A percentile compares a stretch with the other conserved stretches of the same genome.
phyloP scores from a whole-genome alignment of 2,113 vertebrate genomes.

The Archocentrus centrarchus region DNA sequence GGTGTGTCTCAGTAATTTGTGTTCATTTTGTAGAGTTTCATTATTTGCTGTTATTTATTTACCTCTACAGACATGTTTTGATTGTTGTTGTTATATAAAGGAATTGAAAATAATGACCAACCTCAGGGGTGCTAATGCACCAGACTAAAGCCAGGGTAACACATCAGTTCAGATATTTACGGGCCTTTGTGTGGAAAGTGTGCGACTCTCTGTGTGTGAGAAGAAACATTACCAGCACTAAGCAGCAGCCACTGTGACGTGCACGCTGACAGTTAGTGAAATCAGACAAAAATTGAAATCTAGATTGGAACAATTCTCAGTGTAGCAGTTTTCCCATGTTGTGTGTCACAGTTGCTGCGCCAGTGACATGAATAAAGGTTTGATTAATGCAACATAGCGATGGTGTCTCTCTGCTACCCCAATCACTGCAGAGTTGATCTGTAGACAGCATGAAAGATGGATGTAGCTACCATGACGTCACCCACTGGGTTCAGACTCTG shows the following conservation, averaged over 20 bases:
- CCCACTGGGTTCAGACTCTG: neutral
- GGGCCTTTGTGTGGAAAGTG: too few relatives aligned
- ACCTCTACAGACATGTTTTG: neutral
- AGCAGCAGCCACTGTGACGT: too few relatives aligned
- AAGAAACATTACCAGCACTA: too few relatives aligned
- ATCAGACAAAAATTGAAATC: neutral
- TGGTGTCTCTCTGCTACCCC: neutral
- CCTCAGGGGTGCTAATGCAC: too few relatives aligned
- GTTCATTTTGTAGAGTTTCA: too few relatives aligned
- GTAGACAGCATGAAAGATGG: neutral
- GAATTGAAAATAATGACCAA: too few relatives aligned
- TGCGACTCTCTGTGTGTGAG: too few relatives aligned
- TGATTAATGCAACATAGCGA: neutral
- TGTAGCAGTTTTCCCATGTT: neutral
- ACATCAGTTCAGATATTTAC: constrained; percentile 29
- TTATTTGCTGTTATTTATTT: neutral
- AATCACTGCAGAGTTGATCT: neutral
- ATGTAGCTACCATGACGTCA: neutral
- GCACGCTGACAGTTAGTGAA: neutral
- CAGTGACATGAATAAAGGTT: neutral
- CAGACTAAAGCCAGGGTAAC: neutral
- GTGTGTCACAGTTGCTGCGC: neutral
- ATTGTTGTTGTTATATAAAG: too few relatives aligned
- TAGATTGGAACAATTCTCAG: neutral
- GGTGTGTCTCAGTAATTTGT: neutral